Base-by-base conservation (phyloP, 2,888 invertebrate genomes). In the Nomada hirtipes region DNA sequence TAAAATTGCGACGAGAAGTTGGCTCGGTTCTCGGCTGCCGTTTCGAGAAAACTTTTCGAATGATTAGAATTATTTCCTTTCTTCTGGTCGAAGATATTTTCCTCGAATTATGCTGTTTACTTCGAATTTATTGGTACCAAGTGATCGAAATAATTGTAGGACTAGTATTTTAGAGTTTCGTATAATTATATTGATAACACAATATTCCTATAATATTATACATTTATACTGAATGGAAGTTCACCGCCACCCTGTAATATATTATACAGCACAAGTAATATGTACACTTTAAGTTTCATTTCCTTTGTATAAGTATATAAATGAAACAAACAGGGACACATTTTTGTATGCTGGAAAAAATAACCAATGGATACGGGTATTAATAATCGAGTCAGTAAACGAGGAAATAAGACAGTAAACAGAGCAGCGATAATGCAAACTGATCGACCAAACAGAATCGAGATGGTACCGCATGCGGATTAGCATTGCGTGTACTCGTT, bases 361-460 rank as follows among this genome's bases (percentile, higher is more conserved):
- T 15, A 36, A 36, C 2, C 2, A 47, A 11, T 47, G 13, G 47
- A 13, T 0, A 15, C 13, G 3, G 15, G 47, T 15, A 47, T 20
- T 67, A 36, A 15, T 3, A 53, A 36, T 13, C 20, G 23, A 3
- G n/a, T 2, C 20, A n/a, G 15, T 13, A 63, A 44, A 57, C 55
- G 36, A 2, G 10, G 42, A 64, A 57, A 64, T 55, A 42, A 68
- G 55, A 20, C 11, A 55, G 23, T 26, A 57, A 79, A 79, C 42
- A 20, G 23, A 42, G 18, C 20, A 15, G 29, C n/a, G 15, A 29
- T 36, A 44, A 15, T n/a, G 77, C 42, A 44, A 75, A 68, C 63
- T 26, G 68, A 57, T 79, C 69, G 57, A 36, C 23, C 53, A 76
- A 79, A 76, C 44, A 60, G 44, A 11, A 70, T 65, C 47, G 47